These are phyloP conservation scores for Poecilus cupreus DNA, from an alignment of 2,888 invertebrate species.

Conservation along the genomic window DNA sequence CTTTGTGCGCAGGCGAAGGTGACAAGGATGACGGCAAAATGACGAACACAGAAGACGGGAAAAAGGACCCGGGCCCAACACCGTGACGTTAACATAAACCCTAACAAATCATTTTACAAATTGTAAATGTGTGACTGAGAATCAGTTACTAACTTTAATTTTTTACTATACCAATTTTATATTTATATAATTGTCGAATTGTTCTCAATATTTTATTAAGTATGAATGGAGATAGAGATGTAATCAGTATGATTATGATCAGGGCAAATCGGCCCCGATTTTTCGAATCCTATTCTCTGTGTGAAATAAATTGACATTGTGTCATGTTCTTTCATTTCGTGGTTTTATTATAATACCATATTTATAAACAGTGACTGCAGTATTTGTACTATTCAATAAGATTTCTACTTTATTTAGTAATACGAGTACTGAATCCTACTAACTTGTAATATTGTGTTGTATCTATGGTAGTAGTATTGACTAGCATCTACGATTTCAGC, in stretches of 20 bases:
- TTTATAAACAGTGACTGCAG: constrained; percentile 25
- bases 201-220: constrained; percentile 39
- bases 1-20: constrained; percentile 77
- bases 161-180: constrained; percentile 50
- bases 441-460: constrained; percentile 28
- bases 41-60: constrained; percentile 78
- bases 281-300: constrained; percentile 34
- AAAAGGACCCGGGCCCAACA: constrained; percentile 80
- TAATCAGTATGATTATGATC: constrained; percentile 20
- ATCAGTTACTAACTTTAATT: constrained; percentile 48
- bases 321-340: constrained; percentile 26
- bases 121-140: constrained; percentile 54
- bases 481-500: constrained; percentile 54
- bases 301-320: constrained; percentile 44
- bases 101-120: constrained; percentile 28
- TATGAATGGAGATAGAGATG: constrained; percentile 32
- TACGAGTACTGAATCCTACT: constrained; percentile 6
- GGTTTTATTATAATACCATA: constrained; percentile 48
- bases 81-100: constrained; percentile 75
- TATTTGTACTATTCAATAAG: constrained; percentile 23
- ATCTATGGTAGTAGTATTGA: constrained; percentile 54
- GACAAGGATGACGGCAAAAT: constrained; percentile 79
- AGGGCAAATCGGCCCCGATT: neutral
- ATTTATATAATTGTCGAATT: constrained; percentile 48
- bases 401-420: constrained; percentile 1